Conservation (phyloP, 2,888 invertebrate species). For the Troides helena region DNA sequence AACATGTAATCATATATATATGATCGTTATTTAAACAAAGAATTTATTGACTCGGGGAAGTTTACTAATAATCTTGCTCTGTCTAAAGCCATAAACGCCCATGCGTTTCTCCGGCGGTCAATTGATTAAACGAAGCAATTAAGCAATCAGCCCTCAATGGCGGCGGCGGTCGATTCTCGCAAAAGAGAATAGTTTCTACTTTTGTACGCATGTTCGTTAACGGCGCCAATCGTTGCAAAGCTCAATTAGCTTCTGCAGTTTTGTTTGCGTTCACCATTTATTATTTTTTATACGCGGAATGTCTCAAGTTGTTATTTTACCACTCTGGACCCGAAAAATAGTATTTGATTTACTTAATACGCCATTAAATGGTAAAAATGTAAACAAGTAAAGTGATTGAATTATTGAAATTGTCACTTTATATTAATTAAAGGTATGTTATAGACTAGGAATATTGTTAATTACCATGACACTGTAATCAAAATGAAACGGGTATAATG, state of each 20-base stretch:
- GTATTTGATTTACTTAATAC: no score
- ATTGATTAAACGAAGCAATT: conserved; percentile 81
- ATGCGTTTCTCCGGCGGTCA: conserved; percentile 71
- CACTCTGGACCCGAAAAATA: not conserved
- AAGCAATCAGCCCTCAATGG: conserved; percentile 76
- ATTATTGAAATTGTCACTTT: no score
- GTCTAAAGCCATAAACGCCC: conserved; percentile 47
- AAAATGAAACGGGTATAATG: no score
- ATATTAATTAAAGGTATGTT: no score
- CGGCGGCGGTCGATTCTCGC: conserved; percentile 68
- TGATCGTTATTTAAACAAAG: conserved; percentile 61
- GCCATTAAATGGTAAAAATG: no score
- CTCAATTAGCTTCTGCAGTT: not conserved
- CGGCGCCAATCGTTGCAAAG: conserved; percentile 19
- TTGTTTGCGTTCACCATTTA: not conserved
- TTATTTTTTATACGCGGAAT: not conserved
- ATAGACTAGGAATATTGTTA: no score
- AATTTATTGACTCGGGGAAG: conserved; percentile 68
- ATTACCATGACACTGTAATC: no score
- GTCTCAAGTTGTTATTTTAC: not conserved
- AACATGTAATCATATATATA: conserved; percentile 43
- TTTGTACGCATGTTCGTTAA: conserved; percentile 39
- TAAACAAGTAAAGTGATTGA: no score
- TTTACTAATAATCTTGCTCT: conserved; percentile 58
- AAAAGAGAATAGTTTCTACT: conserved; percentile 66